phyloP scores from a whole-genome alignment of 2,113 vertebrate species.

The Pseudopipra pipra region DNA sequence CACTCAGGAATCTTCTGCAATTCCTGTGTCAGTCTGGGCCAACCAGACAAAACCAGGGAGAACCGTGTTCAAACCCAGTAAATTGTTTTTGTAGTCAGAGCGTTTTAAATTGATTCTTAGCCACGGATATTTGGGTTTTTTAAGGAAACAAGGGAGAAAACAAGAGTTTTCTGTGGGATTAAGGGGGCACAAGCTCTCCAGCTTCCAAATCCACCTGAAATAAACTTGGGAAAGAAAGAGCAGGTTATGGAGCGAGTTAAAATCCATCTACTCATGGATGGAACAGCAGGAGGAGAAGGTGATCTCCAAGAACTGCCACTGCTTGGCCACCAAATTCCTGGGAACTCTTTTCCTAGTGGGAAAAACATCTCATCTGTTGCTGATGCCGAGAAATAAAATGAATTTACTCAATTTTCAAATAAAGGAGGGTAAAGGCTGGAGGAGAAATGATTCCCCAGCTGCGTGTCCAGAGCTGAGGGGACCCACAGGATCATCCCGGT shows the following conservation, averaged over 20 bases:
- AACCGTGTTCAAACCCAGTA: accelerated
- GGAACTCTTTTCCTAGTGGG: background rate
- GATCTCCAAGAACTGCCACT: background rate
- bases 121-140: accelerated
- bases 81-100: background rate
- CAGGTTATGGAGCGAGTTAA: accelerated
- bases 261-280: accelerated
- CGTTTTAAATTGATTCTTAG: background rate
- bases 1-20: background rate
- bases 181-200: accelerated
- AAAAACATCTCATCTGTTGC: background rate
- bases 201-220: background rate
- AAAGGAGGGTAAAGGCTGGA: background rate
- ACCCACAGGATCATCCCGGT: accelerated
- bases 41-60: background rate
- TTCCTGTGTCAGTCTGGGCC: accelerated
- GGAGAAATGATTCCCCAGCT: background rate
- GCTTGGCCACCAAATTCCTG: background rate
- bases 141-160: background rate
- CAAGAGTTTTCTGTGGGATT: background rate
- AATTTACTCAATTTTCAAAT: background rate
- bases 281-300: accelerated
- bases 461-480: accelerated
- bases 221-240: background rate
- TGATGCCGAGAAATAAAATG: background rate